Conservation (phyloP, 37 sponge, comb jelly and placozoan species). For the Halisarca cf. caerulea region DNA sequence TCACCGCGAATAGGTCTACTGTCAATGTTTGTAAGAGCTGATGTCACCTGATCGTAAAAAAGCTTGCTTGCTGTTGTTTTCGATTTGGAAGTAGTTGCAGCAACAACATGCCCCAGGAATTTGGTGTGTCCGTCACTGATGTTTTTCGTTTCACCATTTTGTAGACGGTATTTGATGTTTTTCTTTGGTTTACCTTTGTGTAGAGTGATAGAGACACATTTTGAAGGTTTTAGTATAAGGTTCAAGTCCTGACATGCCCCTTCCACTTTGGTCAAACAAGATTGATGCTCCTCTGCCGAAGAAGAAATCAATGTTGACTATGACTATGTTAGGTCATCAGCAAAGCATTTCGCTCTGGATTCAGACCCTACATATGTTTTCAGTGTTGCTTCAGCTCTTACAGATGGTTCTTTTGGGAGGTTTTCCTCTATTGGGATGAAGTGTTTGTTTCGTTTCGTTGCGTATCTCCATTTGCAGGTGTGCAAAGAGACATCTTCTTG, state of each 20-base stretch:
- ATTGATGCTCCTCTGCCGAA: background rate
- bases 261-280: background rate
- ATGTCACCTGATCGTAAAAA: background rate
- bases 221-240: background rate
- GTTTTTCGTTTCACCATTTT: background rate
- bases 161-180: background rate
- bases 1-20: background rate
- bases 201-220: background rate
- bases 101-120: background rate
- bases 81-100: background rate
- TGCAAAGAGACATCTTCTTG: background rate
- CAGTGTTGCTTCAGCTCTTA: background rate
- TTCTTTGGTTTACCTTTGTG: background rate
- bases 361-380: background rate
- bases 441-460: background rate
- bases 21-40: background rate
- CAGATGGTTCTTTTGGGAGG: background rate
- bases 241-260: background rate
- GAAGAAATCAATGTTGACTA: background rate
- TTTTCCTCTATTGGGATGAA: background rate
- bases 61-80: background rate
- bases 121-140: background rate
- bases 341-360: background rate
- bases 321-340: constrained; percentile 27
- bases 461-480: background rate